These are phyloP conservation scores for Apoda limacodes DNA, from an alignment of 2,888 invertebrate species.

Conservation along the genomic window DNA sequence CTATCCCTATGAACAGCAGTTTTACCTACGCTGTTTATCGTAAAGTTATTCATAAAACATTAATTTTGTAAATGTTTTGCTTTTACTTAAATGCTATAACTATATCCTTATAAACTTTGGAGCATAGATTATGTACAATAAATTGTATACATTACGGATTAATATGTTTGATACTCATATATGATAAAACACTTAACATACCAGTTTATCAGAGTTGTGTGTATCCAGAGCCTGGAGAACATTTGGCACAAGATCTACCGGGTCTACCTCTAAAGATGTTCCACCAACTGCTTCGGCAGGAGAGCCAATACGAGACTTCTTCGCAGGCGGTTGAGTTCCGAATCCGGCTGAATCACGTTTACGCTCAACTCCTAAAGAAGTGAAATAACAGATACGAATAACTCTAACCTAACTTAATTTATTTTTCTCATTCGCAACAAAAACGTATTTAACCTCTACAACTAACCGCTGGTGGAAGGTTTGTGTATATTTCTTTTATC, in stretches of 20 bases:
- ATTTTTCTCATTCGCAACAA: too few species aligned
- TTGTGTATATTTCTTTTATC: constrained; percentile 74
- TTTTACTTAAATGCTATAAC: too few species aligned
- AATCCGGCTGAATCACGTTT: constrained; percentile 77
- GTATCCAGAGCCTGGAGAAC: constrained; percentile 81
- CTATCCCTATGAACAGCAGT: too few species aligned
- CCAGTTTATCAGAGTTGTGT: constrained; percentile 83
- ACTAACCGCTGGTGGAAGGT: constrained; percentile 56
- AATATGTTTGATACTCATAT: too few species aligned
- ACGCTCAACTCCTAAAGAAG: constrained; percentile 67
- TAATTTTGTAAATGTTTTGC: too few species aligned
- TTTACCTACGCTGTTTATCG: too few species aligned
- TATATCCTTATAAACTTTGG: too few species aligned
- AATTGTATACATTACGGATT: too few species aligned
- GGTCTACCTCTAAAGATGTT: constrained; percentile 82
- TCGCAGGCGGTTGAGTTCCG: constrained; percentile 66
- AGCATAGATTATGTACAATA: too few species aligned
- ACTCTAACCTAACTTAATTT: neutral
- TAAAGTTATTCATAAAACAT: too few species aligned
- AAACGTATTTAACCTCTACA: too few species aligned
- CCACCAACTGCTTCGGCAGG: constrained; percentile 54
- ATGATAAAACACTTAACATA: too few species aligned
- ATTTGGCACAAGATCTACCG: constrained; percentile 80
- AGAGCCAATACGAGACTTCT: constrained; percentile 53
- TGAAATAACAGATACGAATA: constrained; percentile 6